Evolutionary conservation across 2,113 vertebrate genomes (phyloP), one percentile per base, ranked within the genome.

Genomic region (Hydrolagus affinis): DNA sequence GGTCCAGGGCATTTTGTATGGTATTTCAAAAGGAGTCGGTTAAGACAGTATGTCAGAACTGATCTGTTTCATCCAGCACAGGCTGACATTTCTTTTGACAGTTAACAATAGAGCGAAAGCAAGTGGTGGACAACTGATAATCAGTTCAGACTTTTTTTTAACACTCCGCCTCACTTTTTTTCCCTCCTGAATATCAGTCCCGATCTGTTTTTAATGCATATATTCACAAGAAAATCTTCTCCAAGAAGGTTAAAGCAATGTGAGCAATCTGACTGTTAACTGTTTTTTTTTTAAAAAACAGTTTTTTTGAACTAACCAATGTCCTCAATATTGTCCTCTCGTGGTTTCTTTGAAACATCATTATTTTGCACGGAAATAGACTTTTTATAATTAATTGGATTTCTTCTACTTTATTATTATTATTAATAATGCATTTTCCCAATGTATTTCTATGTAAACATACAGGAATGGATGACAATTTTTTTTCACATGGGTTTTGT

Each of bases 11-110:
- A 78, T 64, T 86, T 56, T 78, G 21, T 70, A 72, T 21, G 1
- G 76, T 75, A 86, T 86, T 88, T 89, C 86, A 88, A 69, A 86
- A 91, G 83, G 86, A 87, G 72, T 32, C 9, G 64, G 85, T 85
- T 74, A 70, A 86, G 68, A 86, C 56, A 73, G 85, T 25, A 85
- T 74, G 85, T 87, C 86, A 72, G 62, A 86, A 87, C 69, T 59
- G 6, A 70, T 68, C 85, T 85, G 86, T 86, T 86, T 3, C 1
- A 87, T 85, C 88, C 87, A 86, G 86, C 70, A 23, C 19, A 32
- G 11, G 80, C 70, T 88, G 85, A 64, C 21, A 80, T 86, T 88
- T 86, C n/a, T 86, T 89, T 89, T 88, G 71, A 86, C 78, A 85
- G 59, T 70, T 71, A 86, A 83, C 62, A 87, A 85, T 8, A 8